Evolutionary conservation across 2,888 invertebrate species (phyloP).

Genomic region (Lasioglossum malachurum): DNA sequence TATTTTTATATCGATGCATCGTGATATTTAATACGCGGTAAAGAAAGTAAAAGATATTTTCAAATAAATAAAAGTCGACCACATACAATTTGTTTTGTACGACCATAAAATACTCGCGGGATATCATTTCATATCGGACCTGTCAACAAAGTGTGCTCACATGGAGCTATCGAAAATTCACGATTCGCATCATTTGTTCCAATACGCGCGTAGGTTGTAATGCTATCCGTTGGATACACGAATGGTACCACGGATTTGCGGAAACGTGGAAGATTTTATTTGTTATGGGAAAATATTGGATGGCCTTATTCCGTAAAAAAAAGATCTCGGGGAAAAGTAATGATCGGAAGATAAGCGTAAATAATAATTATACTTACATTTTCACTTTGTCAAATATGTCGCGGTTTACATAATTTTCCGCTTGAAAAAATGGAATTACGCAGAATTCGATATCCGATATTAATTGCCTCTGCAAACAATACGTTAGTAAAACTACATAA

Average conservation of each 20-base stretch:
- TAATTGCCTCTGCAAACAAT: not conserved
- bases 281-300: not conserved
- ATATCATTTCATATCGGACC: slow-evolving; percentile 21
- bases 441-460: not conserved
- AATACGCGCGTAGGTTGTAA: slow-evolving; percentile 12
- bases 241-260: not conserved
- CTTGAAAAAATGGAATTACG: not conserved
- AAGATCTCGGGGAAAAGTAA: not conserved
- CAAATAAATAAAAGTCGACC: slow-evolving; percentile 41
- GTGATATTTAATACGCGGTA: slow-evolving; percentile 34
- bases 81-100: slow-evolving; percentile 25
- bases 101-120: slow-evolving; percentile 15
- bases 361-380: not conserved
- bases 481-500: not conserved
- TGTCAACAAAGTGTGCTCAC: not conserved
- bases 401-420: not conserved
- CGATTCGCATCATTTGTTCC: slow-evolving; percentile 13
- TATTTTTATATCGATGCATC: not conserved
- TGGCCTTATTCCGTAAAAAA: not conserved
- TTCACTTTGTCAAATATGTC: too few species aligned
- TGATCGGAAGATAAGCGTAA: not conserved
- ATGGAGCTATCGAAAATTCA: slow-evolving; percentile 26
- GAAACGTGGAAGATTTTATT: not conserved
- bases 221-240: not conserved
- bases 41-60: slow-evolving; percentile 1